Conservation (phyloP, 2,113 vertebrate species). For the Larimichthys crocea region DNA sequence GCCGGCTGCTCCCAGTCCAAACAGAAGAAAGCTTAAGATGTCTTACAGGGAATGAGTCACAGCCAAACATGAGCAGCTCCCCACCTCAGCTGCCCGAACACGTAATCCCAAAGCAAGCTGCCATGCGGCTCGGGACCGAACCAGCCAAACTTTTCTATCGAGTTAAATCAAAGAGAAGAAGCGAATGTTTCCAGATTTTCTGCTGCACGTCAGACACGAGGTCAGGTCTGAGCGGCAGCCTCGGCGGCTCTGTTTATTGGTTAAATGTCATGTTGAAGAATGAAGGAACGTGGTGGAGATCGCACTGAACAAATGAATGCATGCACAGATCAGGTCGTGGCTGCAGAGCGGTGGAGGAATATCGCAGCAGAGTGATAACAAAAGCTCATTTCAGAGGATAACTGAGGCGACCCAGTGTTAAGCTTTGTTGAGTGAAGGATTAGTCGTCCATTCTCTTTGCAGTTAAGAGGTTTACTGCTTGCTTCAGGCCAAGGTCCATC, state of each 20-base stretch:
- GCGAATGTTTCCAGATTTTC: neutral
- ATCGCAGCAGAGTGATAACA: conserved; percentile 28
- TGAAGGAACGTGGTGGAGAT: neutral
- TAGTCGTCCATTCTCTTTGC: conserved; percentile 60
- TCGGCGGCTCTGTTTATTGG: neutral
- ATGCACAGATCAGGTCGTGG: neutral
- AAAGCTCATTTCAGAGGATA: conserved; percentile 50
- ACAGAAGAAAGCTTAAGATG: conserved; percentile 19
- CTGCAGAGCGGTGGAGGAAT: neutral
- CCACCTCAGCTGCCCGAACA: conserved; percentile 5
- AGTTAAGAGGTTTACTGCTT: conserved; percentile 70
- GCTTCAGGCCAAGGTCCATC: conserved; percentile 46
- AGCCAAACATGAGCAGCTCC: conserved; percentile 26
- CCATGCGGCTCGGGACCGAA: neutral
- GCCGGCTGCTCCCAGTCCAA: conserved; percentile 10
- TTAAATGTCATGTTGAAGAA: conserved; percentile 5
- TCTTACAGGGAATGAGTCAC: conserved; percentile 12
- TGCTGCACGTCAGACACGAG: neutral
- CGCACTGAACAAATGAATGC: neutral
- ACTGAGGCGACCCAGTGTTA: conserved; percentile 29
- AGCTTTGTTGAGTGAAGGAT: conserved; percentile 60
- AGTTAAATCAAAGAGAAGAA: neutral
- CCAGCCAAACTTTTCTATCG: neutral
- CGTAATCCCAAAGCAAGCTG: conserved; percentile 40
- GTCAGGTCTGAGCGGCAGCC: neutral